Evolutionary conservation across 1,140 invertebrate species (phyloP).

Genomic region (Drosophila bocki): DNA sequence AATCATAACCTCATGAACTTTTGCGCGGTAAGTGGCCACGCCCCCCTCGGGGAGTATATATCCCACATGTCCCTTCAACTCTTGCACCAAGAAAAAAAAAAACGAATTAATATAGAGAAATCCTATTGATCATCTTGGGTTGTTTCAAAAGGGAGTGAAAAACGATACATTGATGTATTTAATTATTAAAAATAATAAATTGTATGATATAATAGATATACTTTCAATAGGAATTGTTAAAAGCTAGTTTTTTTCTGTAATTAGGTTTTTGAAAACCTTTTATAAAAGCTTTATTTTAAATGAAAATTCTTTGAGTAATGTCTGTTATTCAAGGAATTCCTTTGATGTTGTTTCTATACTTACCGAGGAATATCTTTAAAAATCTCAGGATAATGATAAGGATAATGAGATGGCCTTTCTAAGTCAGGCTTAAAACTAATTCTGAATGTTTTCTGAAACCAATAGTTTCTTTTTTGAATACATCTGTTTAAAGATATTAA

Average conservation of each 20-base stretch:
- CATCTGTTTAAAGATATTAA: neutral
- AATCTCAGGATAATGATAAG: neutral
- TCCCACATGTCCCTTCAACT: conserved; percentile 35
- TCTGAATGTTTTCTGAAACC: neutral
- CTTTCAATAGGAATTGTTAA: neutral
- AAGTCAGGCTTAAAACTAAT: neutral
- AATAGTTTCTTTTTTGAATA: neutral
- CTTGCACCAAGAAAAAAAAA: conserved; percentile 17
- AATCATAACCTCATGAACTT: conserved; percentile 75
- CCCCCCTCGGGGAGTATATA: conserved; percentile 10
- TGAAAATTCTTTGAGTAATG: neutral
- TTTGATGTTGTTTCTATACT: neutral
- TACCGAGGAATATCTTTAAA: neutral
- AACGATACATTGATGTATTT: neutral
- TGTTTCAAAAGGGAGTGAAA: neutral
- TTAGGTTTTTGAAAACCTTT: neutral
- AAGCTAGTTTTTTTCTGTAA: neutral
- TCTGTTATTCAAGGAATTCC: too few species aligned
- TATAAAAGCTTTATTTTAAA: neutral
- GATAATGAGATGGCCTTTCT: too few species aligned
- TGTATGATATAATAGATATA: neutral
- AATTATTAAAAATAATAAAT: neutral
- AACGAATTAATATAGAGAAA: neutral
- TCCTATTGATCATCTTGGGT: neutral
- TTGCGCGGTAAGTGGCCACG: conserved; percentile 55